These are phyloP conservation scores for Peromyscus melanophrys DNA, from an alignment of 2,797 vertebrate species.

Conservation along the genomic window DNA sequence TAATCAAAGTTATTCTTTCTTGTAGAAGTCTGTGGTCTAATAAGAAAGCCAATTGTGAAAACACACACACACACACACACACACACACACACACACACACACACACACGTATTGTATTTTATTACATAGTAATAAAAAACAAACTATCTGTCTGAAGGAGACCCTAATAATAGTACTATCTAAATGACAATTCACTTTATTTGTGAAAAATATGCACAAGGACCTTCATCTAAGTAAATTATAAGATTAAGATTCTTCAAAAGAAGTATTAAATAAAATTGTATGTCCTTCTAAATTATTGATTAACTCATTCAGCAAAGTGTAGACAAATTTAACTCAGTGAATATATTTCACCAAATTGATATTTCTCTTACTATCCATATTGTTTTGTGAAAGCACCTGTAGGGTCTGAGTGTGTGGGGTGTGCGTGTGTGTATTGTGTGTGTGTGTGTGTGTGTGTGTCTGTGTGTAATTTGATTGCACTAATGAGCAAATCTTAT, in stretches of 20 bases:
- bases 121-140: not conserved
- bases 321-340: not conserved
- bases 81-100: too few relatives aligned
- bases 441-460: not conserved
- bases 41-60: not conserved
- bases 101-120: too few relatives aligned
- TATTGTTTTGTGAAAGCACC: not conserved
- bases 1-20: slow-evolving; percentile 27
- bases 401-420: not conserved
- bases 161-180: not conserved
- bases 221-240: not conserved
- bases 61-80: not conserved
- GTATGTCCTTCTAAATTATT: not conserved
- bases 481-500: not conserved
- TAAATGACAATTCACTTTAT: slow-evolving; percentile 27
- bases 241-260: not conserved
- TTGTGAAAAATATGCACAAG: not conserved
- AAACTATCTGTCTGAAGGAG: not conserved
- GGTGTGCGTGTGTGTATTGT: not conserved
- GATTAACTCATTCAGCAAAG: not conserved
- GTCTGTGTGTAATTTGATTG: not conserved
- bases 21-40: not conserved
- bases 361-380: not conserved
- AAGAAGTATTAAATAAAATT: not conserved
- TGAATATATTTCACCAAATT: slow-evolving; percentile 29